Evolutionary conservation across 2,888 invertebrate species (phyloP).

Genomic region (Pristionchus fissidentatus): DNA sequence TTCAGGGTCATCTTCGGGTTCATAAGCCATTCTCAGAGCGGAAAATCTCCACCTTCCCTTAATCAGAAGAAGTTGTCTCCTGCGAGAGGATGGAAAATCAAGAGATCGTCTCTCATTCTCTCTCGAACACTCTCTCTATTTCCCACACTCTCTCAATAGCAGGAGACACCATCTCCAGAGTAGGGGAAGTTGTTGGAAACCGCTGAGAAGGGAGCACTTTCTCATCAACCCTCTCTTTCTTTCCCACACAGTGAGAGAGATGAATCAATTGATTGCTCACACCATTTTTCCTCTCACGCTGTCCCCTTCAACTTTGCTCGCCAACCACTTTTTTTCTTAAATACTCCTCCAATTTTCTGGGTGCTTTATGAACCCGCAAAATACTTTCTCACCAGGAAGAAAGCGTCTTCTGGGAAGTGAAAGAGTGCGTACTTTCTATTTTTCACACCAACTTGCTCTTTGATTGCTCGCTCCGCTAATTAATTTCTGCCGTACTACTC

Average conservation of each 20-base stretch:
- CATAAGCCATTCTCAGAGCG: no score
- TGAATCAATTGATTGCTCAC: slow-evolving; percentile 22
- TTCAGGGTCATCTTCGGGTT: no score
- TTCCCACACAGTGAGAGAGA: slow-evolving; percentile 9
- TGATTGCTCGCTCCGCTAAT: neutral
- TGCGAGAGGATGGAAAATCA: no score
- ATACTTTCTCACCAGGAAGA: no score
- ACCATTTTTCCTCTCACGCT: neutral
- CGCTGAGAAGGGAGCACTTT: neutral
- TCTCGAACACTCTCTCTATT: neutral
- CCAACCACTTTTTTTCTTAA: neutral
- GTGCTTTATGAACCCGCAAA: no score
- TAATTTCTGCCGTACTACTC: neutral
- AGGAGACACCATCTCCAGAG: neutral
- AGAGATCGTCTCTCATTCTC: neutral
- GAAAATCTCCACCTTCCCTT: no score
- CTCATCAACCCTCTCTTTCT: neutral
- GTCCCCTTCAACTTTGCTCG: neutral
- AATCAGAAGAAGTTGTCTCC: no score
- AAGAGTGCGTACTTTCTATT: no score
- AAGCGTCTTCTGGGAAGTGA: no score
- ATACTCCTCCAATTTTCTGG: slow-evolving; percentile 13
- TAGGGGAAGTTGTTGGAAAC: neutral
- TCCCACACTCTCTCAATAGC: neutral
- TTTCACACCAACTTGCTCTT: neutral